Evolutionary conservation across 1,140 invertebrate genomes (phyloP).

Genomic region (Phymorhynchus buccinoides): DNA sequence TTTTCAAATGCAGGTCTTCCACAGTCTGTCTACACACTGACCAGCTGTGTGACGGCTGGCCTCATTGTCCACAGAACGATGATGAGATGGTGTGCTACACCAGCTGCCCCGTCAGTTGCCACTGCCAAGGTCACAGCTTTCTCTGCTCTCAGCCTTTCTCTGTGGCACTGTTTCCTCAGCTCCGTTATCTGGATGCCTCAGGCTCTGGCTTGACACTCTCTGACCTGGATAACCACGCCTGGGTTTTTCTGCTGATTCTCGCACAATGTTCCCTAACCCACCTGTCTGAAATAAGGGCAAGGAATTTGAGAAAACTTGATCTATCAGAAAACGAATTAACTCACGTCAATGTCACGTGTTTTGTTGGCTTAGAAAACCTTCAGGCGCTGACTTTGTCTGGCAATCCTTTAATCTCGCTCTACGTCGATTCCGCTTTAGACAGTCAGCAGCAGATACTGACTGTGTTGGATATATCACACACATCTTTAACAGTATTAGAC

Average conservation of each 20-base stretch:
- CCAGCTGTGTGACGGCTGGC: not conserved
- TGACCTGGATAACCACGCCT: not conserved
- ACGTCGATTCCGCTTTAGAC: not conserved
- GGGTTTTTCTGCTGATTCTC: not conserved
- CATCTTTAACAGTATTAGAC: not conserved
- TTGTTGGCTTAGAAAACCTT: not conserved
- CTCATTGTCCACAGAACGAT: not conserved
- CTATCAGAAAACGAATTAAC: not conserved
- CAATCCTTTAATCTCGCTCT: not conserved
- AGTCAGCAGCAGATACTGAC: not conserved
- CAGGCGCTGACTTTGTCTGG: not conserved
- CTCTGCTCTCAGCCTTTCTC: not conserved
- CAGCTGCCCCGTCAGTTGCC: not conserved
- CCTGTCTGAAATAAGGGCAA: not conserved
- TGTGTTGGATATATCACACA: not conserved
- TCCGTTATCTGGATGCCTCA: not conserved
- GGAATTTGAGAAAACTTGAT: not conserved
- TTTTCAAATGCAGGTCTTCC: not conserved
- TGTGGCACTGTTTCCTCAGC: not conserved
- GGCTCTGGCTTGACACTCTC: not conserved
- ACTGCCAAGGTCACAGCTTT: not conserved
- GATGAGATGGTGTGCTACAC: not conserved
- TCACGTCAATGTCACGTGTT: not conserved
- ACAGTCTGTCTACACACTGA: not conserved
- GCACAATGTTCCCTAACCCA: not conserved